Percentiles rank a stretch among this genome's conserved stretches.
Evolutionary conservation across 2,113 vertebrate species (phyloP).

Genomic region (Pristiophorus japonicus): DNA sequence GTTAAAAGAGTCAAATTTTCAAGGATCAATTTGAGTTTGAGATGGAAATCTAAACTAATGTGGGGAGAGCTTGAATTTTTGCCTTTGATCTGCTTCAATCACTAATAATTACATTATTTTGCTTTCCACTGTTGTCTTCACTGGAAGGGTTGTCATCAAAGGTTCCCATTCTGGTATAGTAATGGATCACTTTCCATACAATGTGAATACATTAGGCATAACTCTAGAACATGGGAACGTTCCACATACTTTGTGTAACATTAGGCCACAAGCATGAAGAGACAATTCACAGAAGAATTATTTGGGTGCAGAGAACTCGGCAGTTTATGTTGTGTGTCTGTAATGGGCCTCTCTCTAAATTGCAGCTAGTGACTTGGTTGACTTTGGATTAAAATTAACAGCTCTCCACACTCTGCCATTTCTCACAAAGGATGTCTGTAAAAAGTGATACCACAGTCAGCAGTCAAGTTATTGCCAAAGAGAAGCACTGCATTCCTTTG

Average conservation of each 20-base stretch:
- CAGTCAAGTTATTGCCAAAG: constrained; percentile 52
- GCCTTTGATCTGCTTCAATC: background rate
- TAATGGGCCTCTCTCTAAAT: constrained; percentile 1
- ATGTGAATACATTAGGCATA: background rate
- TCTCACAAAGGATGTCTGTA: background rate
- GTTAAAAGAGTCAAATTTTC: background rate
- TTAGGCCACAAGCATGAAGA: background rate
- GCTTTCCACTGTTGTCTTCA: background rate
- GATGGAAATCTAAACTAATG: background rate
- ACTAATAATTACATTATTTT: background rate
- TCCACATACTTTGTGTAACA: background rate
- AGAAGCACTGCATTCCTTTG: constrained; percentile 51
- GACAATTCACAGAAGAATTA: background rate
- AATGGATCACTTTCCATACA: background rate
- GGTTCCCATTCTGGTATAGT: background rate
- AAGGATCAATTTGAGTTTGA: background rate
- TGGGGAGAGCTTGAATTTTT: background rate
- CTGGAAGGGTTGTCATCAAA: background rate
- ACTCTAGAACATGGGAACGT: background rate
- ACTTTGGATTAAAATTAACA: constrained; percentile 49
- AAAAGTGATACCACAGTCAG: constrained; percentile 58
- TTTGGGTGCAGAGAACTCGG: background rate
- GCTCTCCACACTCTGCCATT: constrained; percentile 52
- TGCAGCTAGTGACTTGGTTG: background rate
- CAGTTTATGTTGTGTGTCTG: background rate